Evolutionary conservation across 2,797 vertebrate species (phyloP).

Genomic region (Lerista edwardsae): DNA sequence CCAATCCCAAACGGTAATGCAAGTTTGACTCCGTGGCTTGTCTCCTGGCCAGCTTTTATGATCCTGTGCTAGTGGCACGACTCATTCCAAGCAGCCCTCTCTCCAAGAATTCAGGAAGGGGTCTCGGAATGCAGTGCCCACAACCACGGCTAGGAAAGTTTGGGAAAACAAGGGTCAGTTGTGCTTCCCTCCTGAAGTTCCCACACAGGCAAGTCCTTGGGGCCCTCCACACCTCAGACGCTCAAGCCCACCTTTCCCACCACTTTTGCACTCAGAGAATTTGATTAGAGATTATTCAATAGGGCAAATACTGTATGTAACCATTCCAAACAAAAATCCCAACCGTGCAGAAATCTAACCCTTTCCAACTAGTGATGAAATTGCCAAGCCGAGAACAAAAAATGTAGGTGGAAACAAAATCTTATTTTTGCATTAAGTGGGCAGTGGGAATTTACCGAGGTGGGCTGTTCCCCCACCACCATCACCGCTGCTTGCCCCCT

Average conservation of each 20-base stretch:
- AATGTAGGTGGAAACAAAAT: neutral
- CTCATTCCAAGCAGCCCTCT: neutral
- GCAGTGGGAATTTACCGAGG: neutral
- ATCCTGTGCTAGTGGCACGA: neutral
- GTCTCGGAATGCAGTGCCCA: neutral
- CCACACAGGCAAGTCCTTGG: no score
- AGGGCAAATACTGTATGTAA: slow-evolving; percentile 8
- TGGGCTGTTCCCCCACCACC: neutral
- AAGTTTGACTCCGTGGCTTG: neutral
- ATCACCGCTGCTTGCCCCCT: no score
- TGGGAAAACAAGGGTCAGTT: no score
- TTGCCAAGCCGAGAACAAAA: neutral
- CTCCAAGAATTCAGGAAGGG: neutral
- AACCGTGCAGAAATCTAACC: neutral
- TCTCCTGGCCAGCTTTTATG: no score
- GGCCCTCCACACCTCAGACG: no score
- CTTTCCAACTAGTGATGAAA: no score
- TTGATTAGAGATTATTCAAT: neutral
- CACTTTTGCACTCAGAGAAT: neutral
- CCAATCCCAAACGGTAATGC: neutral
- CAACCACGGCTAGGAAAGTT: no score
- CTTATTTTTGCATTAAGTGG: no score
- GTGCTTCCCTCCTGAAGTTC: no score
- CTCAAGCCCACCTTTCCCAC: no score
- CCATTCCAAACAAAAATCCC: neutral